A percentile compares a stretch with the other conserved stretches of the same genome.
phyloP scores from a whole-genome alignment of 2,888 invertebrate species.

The Micoletzkya japonica region DNA sequence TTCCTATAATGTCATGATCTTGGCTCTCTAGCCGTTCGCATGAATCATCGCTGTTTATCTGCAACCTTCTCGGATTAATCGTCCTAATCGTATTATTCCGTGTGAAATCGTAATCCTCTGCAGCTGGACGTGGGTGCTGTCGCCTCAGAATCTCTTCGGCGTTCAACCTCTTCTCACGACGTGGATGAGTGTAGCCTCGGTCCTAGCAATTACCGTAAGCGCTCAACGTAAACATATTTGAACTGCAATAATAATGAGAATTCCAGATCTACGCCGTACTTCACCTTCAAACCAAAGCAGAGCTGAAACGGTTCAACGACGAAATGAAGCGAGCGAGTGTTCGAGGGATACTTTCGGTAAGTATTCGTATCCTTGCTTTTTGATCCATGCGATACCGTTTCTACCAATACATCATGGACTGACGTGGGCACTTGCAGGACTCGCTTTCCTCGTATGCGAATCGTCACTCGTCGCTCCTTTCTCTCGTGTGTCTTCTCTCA shows the following conservation, averaged over 20 bases:
- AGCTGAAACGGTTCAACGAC: neutral
- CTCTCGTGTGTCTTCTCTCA: neutral
- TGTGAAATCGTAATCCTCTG: neutral
- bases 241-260: neutral
- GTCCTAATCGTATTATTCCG: too few species aligned
- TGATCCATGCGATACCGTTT: neutral
- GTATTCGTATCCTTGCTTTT: neutral
- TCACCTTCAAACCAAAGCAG: neutral
- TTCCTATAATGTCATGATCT: too few species aligned
- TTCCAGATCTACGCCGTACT: constrained; percentile 5
- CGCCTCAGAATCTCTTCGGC: constrained; percentile 7
- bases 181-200: constrained; percentile 1
- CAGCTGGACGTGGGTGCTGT: neutral
- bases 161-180: neutral
- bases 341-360: neutral
- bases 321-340: neutral
- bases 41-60: too few species aligned
- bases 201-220: constrained; percentile 1
- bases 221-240: neutral
- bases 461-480: neutral
- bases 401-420: neutral
- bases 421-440: neutral
- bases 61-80: too few species aligned
- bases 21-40: too few species aligned
- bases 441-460: neutral